These are phyloP conservation scores for Dorcus hopei DNA, from an alignment of 2,888 invertebrate genomes.

Conservation along the genomic window DNA sequence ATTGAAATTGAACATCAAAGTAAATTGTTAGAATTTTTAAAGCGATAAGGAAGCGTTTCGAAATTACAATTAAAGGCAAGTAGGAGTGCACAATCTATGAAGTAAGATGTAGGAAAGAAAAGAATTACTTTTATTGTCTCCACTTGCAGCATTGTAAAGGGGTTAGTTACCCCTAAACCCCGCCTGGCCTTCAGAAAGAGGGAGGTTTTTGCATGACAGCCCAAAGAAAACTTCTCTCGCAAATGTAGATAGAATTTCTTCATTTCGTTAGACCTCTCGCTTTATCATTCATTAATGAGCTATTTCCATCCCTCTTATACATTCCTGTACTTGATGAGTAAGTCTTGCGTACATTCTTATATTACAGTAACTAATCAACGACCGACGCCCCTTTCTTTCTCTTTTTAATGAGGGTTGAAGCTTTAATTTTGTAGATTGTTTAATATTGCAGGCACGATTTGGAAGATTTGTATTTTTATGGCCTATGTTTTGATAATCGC, in stretches of 20 bases:
- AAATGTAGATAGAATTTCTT: conserved; percentile 63
- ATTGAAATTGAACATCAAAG: conserved; percentile 14
- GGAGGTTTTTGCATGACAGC: conserved; percentile 48
- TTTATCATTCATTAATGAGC: conserved; percentile 35
- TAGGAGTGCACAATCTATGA: conserved; percentile 34
- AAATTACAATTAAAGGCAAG: conserved; percentile 33
- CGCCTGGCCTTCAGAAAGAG: conserved; percentile 28
- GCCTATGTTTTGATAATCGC: conserved; percentile 26
- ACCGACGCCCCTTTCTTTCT: conserved; percentile 41
- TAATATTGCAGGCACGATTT: conserved; percentile 37
- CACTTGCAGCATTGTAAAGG: conserved; percentile 42
- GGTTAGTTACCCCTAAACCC: conserved; percentile 29
- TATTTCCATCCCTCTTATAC: conserved; percentile 34
- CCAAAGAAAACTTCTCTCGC: conserved; percentile 50
- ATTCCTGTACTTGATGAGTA: conserved; percentile 35
- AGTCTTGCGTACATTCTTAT: conserved; percentile 46
- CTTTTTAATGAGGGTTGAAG: conserved; percentile 43
- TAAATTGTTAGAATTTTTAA: conserved; percentile 28
- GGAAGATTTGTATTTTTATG: conserved; percentile 26
- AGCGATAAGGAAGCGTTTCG: conserved; percentile 39
- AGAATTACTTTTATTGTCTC: conserved; percentile 47
- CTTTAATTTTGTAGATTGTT: conserved; percentile 39
- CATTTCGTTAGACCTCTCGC: conserved; percentile 54
- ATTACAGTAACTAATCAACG: conserved; percentile 45
- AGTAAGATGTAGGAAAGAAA: conserved; percentile 36